Conservation (phyloP, 2,888 invertebrate species). For the Morinoia aosen region DNA sequence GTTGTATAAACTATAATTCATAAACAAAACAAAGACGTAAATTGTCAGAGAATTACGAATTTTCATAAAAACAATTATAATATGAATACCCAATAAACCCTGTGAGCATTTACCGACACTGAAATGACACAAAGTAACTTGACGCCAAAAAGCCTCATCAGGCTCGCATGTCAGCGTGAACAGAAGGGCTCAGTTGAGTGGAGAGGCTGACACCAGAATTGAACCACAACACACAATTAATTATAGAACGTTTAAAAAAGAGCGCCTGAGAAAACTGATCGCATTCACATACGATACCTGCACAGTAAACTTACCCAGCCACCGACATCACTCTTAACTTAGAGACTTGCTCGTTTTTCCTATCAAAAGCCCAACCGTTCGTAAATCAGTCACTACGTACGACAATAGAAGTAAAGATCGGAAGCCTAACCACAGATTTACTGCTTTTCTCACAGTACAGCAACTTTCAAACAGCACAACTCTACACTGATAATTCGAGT, state of each 20-base stretch:
- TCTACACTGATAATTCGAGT: too few relatives aligned
- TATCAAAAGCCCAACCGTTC: background rate
- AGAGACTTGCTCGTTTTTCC: background rate
- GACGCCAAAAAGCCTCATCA: background rate
- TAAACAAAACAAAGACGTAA: background rate
- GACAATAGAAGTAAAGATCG: background rate
- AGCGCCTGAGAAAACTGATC: background rate
- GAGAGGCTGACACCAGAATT: background rate
- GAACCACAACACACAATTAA: background rate
- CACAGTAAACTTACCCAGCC: background rate
- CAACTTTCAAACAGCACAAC: too few relatives aligned
- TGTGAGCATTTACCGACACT: background rate
- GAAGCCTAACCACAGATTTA: background rate
- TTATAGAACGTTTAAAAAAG: background rate
- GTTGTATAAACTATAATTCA: background rate
- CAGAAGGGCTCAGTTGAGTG: background rate
- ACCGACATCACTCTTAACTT: background rate
- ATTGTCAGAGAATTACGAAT: background rate
- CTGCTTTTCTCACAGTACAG: background rate
- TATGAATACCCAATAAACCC: background rate
- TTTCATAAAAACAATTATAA: background rate
- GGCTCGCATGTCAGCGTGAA: background rate
- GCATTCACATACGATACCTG: background rate
- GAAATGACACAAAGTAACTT: background rate
- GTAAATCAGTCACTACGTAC: background rate